Percentiles rank a stretch among this genome's conserved stretches.
phyloP scores from a whole-genome alignment of 2,888 invertebrate genomes.

The Colletes collaris region DNA sequence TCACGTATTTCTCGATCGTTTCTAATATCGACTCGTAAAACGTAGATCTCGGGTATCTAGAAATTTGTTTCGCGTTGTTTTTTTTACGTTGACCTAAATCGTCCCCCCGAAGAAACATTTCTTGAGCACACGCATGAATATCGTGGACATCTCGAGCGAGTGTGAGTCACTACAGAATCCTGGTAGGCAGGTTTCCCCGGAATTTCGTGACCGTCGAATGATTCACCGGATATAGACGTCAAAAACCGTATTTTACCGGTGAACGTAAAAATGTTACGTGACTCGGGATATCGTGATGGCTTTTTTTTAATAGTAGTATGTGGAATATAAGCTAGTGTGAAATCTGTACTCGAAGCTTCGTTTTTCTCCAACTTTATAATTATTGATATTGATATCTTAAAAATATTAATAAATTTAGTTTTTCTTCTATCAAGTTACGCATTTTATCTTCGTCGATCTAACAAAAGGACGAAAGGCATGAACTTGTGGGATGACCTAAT shows the following conservation, averaged over 20 bases:
- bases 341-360: too few relatives aligned
- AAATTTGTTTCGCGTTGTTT: slow-evolving; percentile 45
- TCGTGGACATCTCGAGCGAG: slow-evolving; percentile 38
- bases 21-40: slow-evolving; percentile 1
- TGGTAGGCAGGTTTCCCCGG: slow-evolving; percentile 58
- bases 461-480: too few relatives aligned
- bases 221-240: slow-evolving; percentile 53
- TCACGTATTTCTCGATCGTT: background rate
- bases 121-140: background rate
- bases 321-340: too few relatives aligned
- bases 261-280: background rate
- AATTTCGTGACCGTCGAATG: slow-evolving; percentile 53
- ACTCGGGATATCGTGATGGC: too few relatives aligned
- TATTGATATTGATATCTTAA: too few relatives aligned
- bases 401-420: too few relatives aligned
- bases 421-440: too few relatives aligned
- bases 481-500: too few relatives aligned
- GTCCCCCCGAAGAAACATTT: slow-evolving; percentile 34
- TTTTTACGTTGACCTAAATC: slow-evolving; percentile 26
- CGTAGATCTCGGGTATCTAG: slow-evolving; percentile 19
- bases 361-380: too few relatives aligned
- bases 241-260: slow-evolving; percentile 22
- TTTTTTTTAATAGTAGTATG: too few relatives aligned
- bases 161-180: slow-evolving; percentile 62
- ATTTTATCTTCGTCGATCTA: too few relatives aligned